Conservation (phyloP, 2,888 invertebrate genomes). For the Carpatolechia fugitivella region DNA sequence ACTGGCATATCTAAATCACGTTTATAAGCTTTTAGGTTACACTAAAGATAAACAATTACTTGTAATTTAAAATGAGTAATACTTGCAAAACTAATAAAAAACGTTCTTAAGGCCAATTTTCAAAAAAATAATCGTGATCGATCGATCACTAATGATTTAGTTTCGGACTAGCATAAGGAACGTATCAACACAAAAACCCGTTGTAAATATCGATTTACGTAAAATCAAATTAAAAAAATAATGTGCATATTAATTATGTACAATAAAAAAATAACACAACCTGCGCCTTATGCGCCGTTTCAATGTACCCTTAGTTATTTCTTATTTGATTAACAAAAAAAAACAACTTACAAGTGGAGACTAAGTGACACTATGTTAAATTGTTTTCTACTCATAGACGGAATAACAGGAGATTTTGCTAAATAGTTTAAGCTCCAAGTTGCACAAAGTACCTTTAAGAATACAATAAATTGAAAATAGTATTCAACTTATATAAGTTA, state of each 20-base stretch:
- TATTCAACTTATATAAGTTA: too few species aligned
- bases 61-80: conserved; percentile 4
- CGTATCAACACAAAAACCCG: conserved; percentile 42
- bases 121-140: background rate
- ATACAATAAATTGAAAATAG: too few species aligned
- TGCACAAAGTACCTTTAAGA: too few species aligned
- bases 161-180: conserved; percentile 55
- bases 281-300: conserved; percentile 32
- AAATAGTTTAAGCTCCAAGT: too few species aligned
- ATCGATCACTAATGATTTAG: conserved; percentile 24
- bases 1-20: background rate
- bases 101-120: background rate
- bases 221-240: conserved; percentile 42
- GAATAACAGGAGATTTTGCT: background rate
- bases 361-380: conserved; percentile 51
- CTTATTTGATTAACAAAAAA: conserved; percentile 28
- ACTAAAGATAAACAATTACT: background rate
- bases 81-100: conserved; percentile 3
- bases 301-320: conserved; percentile 21
- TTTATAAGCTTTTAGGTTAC: background rate
- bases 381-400: conserved; percentile 31
- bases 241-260: conserved; percentile 29
- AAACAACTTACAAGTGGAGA: conserved; percentile 44
- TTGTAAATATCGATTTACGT: conserved; percentile 28
- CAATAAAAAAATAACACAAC: conserved; percentile 36